Evolutionary conservation across 1,140 invertebrate species (phyloP).

Genomic region (Parapsyche elsis): DNA sequence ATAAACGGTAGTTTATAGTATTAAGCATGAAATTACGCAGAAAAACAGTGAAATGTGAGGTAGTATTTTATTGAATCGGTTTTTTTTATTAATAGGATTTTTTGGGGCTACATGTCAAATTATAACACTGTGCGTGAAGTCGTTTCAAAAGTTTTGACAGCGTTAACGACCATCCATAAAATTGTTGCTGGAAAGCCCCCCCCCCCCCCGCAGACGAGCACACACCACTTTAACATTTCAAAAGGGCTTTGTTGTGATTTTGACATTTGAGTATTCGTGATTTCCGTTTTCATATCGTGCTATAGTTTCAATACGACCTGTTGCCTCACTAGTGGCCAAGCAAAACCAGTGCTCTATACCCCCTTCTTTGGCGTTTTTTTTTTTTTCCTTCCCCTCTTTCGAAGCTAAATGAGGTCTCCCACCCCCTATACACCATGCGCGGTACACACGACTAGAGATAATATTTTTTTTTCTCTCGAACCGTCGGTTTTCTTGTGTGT

Average conservation of each 20-base stretch:
- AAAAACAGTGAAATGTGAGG: no score
- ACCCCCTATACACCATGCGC: not conserved
- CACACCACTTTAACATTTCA: conserved; percentile 20
- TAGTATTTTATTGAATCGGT: no score
- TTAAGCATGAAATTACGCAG: no score
- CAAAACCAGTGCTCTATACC: conserved; percentile 10
- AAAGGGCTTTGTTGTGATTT: conserved; percentile 29
- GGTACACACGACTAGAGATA: not conserved
- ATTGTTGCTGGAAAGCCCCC: conserved; percentile 20
- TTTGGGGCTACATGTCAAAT: not conserved
- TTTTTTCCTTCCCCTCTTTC: no score
- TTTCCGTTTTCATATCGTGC: conserved; percentile 39
- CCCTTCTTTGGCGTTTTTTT: not conserved
- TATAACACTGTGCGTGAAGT: conserved; percentile 12
- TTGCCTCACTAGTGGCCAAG: conserved; percentile 22
- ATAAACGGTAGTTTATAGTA: no score
- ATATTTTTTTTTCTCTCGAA: conserved; percentile 1
- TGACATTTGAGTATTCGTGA: conserved; percentile 36
- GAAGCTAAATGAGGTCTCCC: conserved; percentile 22
- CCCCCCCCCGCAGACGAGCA: not conserved
- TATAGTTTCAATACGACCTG: conserved; percentile 30
- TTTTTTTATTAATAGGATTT: not conserved
- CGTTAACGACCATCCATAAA: conserved; percentile 25
- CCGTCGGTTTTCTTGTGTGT: not conserved
- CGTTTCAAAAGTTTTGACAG: conserved; percentile 25